Percentiles rank a stretch among this genome's conserved stretches.
Evolutionary conservation across 2,888 invertebrate genomes (phyloP).

Genomic region (Seladonia tumulorum): DNA sequence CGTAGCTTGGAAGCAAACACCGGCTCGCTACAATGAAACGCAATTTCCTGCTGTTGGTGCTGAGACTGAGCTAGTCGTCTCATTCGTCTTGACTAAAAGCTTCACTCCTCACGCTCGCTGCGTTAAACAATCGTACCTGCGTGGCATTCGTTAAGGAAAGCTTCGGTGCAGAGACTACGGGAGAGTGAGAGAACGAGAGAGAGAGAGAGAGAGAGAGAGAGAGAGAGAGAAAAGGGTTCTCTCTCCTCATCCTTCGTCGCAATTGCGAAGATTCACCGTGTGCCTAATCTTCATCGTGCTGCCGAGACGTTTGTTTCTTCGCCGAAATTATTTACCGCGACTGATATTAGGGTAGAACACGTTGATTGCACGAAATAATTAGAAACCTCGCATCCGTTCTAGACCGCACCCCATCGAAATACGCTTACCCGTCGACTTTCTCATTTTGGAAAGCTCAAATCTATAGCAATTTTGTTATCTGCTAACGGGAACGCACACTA

Average conservation of each 20-base stretch:
- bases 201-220: constrained; percentile 13
- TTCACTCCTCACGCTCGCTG: constrained; percentile 77
- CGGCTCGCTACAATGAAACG: constrained; percentile 83
- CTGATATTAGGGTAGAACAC: neutral
- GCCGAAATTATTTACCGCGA: constrained; percentile 55
- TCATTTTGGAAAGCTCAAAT: neutral
- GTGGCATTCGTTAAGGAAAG: constrained; percentile 76
- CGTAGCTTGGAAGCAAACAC: constrained; percentile 81
- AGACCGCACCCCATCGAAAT: neutral
- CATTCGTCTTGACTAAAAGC: constrained; percentile 81
- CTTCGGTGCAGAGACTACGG: constrained; percentile 13
- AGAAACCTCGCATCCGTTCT: neutral
- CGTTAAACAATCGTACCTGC: constrained; percentile 79
- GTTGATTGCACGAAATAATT: constrained; percentile 6
- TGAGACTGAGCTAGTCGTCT: constrained; percentile 75
- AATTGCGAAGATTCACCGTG: constrained; percentile 65
- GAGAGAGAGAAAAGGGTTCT: constrained; percentile 16
- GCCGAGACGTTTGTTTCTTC: constrained; percentile 56
- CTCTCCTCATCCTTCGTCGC: constrained; percentile 36
- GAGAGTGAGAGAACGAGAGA: neutral
- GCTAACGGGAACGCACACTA: too few relatives aligned
- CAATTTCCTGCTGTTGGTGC: constrained; percentile 81
- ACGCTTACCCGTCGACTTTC: neutral
- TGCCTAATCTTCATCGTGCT: constrained; percentile 53
- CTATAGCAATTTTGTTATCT: neutral